Conservation (phyloP, 2,888 invertebrate genomes). For the Cremastinae sp. region DNA sequence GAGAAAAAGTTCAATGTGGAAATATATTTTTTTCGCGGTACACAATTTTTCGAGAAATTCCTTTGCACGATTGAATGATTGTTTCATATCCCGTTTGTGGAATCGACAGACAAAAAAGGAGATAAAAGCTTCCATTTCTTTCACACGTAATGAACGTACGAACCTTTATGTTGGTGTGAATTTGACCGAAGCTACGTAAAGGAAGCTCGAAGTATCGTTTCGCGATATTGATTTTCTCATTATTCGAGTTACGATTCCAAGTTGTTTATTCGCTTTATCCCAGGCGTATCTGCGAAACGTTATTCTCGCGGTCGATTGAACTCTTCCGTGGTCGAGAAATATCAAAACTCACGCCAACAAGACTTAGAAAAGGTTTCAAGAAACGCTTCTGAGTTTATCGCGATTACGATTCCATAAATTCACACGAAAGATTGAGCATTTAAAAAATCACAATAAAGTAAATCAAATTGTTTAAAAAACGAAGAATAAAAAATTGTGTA, state of each 20-base stretch:
- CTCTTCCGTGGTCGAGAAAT: conserved; percentile 30
- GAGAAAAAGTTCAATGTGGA: background rate
- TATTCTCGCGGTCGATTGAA: conserved; percentile 51
- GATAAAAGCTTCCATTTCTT: background rate
- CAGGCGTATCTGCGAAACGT: conserved; percentile 33
- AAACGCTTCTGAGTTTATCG: background rate
- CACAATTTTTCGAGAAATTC: conserved; percentile 5
- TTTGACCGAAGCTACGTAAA: background rate
- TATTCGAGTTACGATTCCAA: conserved; percentile 50
- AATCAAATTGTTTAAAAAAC: too few species aligned
- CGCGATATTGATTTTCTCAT: conserved; percentile 62
- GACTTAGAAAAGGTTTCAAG: background rate
- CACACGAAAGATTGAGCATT: too few species aligned
- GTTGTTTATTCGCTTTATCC: conserved; percentile 52
- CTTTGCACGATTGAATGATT: background rate
- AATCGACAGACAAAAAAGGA: background rate
- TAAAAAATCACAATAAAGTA: too few species aligned
- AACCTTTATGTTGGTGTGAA: background rate
- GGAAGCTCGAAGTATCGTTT: conserved; percentile 49
- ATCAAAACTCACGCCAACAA: conserved; percentile 20
- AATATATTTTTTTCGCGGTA: background rate
- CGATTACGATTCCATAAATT: too few species aligned
- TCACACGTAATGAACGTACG: conserved; percentile 26
- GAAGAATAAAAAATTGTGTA: too few species aligned
- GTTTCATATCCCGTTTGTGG: background rate